Evolutionary conservation across 1,140 invertebrate species (phyloP), one percentile per base, ranked within the genome.

Genomic region (Plodia interpunctella): DNA sequence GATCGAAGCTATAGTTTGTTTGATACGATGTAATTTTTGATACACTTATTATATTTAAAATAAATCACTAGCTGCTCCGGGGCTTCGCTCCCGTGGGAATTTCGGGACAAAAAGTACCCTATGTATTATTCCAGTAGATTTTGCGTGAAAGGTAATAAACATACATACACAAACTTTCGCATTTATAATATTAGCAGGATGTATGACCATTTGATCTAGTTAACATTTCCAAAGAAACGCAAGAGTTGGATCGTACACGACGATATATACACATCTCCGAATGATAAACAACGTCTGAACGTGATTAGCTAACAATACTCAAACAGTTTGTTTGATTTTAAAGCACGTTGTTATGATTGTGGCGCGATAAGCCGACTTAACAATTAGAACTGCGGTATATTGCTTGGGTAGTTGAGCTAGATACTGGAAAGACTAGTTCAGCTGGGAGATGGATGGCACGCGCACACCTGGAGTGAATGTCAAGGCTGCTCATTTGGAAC

Each of bases 401-500:
- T 10, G 30, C 30, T 28, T 21, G n/a, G n/a, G n/a, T n/a, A n/a
- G n/a, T n/a, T n/a, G 19, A 50, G 72, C 66, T 70, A 75, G 63
- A 74, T 67, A 76, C 62, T 76, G 74, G 78, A 75, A 78, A 82
- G 80, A 80, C 74, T 79, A 83, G 81, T 86, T 78, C 67, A 76
- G 63, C 44, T 54, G 59, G 52, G 66, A 72, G 70, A 75, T 77
- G 79, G 72, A 76, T 78, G 80, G 72, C 57, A 65, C 72, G 75
- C 72, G 74, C 70, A 68, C 78, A 88, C 85, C 83, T 86, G 83
- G 85, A 88, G 62, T 75, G 79, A 88, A 88, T 88, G 85, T 88
- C 85, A 88, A 88, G 85, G 85, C 82, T 84, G 77, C 70, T 57
- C 71, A 75, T 70, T 87, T 88, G 82, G 85, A 87, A 83, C 59